Base-by-base conservation (phyloP, 1,140 invertebrate species). In the Eupristina koningsbergeri region DNA sequence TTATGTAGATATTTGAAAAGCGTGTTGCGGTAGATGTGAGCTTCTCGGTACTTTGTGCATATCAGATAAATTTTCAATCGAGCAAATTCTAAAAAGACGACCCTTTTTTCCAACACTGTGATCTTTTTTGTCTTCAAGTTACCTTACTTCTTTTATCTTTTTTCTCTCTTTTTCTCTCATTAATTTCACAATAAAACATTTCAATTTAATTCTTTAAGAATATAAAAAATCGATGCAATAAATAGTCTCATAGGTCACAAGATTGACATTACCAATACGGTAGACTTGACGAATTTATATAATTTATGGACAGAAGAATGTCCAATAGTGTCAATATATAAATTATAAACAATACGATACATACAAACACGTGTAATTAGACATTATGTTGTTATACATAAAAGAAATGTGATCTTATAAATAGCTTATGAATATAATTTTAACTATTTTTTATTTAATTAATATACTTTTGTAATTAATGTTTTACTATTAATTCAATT, bases 1-100 rank as follows among this genome's bases (percentile, higher is more conserved):
- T 71, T 75, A 69, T 83, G 45, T 75, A 81, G 73, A 79, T 41
- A 63, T 73, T 76, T 69, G 61, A 63, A 83, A 53, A 67, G 74
- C 67, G 61, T 74, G 83, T 81, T 58, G 78, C 11, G 19, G 22
- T 41, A 73, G 45, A 67, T 76, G 71, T 67, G 64, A 75, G 69
- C 83, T 88, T 81, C 86, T 89, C 87, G 88, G 84, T 87, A 89
- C 86, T 87, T 86, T 50, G 85, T 76, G 84, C 86, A 85, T 87
- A 89, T 90, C 86, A 88, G 89, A 90, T 90, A 90, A 89, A 90
- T 90, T 90, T 90, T 90, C 89, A 90, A 90, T 90, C 87, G 89
- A 86, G 88, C 85, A 90, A 90, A 90, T 90, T 90, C 89, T 88
- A 87, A 90, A 90, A 88, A 87, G 86, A 86, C 86, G 82, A 76